These are phyloP conservation scores for Bos javanicus DNA, from an alignment of 2,113 vertebrate genomes.

Conservation along the genomic window DNA sequence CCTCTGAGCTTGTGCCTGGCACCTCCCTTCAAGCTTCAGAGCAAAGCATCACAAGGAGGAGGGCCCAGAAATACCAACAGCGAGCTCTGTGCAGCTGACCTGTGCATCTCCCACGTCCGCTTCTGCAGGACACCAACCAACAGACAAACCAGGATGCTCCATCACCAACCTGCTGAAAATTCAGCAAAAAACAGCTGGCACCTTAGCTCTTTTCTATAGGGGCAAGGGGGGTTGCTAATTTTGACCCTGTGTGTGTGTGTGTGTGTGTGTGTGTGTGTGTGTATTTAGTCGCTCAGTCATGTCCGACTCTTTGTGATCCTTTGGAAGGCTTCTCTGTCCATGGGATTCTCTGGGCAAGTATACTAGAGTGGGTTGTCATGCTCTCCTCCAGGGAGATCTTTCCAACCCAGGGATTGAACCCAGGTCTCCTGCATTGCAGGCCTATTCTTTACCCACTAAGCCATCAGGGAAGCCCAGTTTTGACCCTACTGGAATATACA, in stretches of 20 bases:
- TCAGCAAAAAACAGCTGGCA: neutral
- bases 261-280: neutral
- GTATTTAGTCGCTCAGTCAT: neutral
- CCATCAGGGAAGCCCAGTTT: neutral
- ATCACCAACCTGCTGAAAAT: neutral
- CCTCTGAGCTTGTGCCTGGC: neutral
- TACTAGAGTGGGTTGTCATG: neutral
- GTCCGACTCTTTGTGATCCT: neutral
- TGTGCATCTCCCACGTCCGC: neutral
- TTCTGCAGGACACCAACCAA: neutral
- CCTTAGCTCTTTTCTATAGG: neutral
- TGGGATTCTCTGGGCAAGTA: neutral
- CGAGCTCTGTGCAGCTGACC: neutral
- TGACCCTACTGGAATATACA: neutral
- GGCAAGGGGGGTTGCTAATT: neutral
- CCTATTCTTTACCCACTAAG: neutral
- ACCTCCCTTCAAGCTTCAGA: conserved; percentile 23
- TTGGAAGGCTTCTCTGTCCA: neutral
- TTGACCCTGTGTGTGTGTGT: neutral
- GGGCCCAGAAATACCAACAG: neutral
- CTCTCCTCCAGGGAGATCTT: neutral
- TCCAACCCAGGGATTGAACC: neutral
- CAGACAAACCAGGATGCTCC: neutral
- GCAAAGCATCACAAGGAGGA: neutral
- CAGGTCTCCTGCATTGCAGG: neutral